phyloP scores from a whole-genome alignment of 1,140 invertebrate genomes.

The Samia ricini region DNA sequence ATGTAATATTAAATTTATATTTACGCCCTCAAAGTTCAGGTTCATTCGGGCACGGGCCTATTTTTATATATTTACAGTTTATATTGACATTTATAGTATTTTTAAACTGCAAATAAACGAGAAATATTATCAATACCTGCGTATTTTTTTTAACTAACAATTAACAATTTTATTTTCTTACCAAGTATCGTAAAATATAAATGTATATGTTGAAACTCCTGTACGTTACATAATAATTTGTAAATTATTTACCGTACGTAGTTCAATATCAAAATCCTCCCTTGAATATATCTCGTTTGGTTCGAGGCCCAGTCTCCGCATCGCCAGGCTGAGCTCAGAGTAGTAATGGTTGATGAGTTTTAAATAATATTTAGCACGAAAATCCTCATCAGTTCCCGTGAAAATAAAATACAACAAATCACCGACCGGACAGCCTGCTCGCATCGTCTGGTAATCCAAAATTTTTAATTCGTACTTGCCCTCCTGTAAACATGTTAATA shows the following conservation, averaged over 20 bases:
- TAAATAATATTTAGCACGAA: conserved; percentile 62
- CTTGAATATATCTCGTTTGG: conserved; percentile 30
- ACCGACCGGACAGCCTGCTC: conserved; percentile 67
- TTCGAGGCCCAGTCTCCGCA: conserved; percentile 33
- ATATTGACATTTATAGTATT: no score
- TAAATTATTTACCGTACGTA: not conserved
- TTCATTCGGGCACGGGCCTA: no score
- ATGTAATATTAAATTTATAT: no score
- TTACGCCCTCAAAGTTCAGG: no score
- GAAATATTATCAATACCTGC: no score
- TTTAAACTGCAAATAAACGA: no score
- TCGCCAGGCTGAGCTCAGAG: conserved; percentile 42
- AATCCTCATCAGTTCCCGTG: conserved; percentile 66
- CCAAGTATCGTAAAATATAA: no score
- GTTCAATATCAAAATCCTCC: not conserved
- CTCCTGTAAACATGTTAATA: no score
- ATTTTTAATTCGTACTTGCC: conserved; percentile 51
- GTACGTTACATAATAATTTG: not conserved
- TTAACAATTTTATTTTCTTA: no score
- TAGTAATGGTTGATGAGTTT: conserved; percentile 72
- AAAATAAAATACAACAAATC: conserved; percentile 79
- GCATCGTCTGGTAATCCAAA: conserved; percentile 77
- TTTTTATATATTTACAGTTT: no score
- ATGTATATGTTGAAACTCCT: no score
- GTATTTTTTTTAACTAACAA: no score